These are phyloP conservation scores for Pogonophryne albipinna DNA, from an alignment of 2,797 vertebrate genomes.

Conservation along the genomic window DNA sequence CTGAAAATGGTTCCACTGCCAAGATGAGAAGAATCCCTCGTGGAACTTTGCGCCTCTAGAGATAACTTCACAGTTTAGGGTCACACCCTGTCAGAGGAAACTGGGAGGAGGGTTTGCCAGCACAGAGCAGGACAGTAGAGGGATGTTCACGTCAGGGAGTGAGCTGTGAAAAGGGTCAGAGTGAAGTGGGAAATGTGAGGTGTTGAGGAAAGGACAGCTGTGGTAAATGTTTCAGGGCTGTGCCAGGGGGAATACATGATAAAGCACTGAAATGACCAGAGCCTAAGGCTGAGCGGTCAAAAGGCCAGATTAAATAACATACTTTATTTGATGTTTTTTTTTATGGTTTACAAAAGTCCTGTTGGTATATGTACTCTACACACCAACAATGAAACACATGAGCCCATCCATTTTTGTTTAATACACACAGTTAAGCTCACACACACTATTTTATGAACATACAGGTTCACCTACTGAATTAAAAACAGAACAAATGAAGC, in stretches of 20 bases:
- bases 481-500: too few relatives aligned
- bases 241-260: conserved; percentile 34
- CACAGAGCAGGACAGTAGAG: conserved; percentile 5
- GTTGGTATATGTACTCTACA: background rate
- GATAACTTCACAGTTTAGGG: too few relatives aligned
- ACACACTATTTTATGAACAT: too few relatives aligned
- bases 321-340: background rate
- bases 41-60: too few relatives aligned
- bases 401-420: too few relatives aligned
- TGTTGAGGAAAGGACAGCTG: conserved; percentile 53
- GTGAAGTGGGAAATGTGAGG: conserved; percentile 46
- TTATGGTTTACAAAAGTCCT: background rate
- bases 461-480: too few relatives aligned
- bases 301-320: conserved; percentile 14
- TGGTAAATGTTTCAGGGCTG: conserved; percentile 62
- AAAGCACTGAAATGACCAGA: conserved; percentile 49
- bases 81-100: too few relatives aligned
- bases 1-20: too few relatives aligned
- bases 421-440: too few relatives aligned
- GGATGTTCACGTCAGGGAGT: conserved; percentile 28
- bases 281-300: conserved; percentile 35
- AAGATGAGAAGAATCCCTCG: too few relatives aligned
- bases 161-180: conserved; percentile 45
- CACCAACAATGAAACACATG: too few relatives aligned
- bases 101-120: too few relatives aligned